These are phyloP conservation scores for Gymnogyps californianus DNA, from an alignment of 2,113 vertebrate species.

Conservation along the genomic window DNA sequence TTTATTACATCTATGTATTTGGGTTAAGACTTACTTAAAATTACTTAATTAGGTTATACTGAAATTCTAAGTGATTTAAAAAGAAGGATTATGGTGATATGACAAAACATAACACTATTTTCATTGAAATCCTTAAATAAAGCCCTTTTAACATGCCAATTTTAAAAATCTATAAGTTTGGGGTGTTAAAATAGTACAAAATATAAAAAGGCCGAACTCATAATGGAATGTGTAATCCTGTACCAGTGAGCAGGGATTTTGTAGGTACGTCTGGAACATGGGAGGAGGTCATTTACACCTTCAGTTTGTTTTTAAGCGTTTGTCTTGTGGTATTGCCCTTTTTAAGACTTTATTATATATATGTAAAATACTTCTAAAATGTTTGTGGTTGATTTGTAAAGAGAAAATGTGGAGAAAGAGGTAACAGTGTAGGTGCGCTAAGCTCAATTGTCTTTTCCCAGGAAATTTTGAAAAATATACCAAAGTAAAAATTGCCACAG, in stretches of 20 bases:
- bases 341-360: not conserved
- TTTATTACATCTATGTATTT: constrained; percentile 63
- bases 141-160: constrained; percentile 44
- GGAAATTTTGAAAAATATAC: constrained; percentile 43
- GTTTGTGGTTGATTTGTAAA: not conserved
- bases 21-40: constrained; percentile 66
- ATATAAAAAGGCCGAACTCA: constrained; percentile 2
- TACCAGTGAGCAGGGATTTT: constrained; percentile 31
- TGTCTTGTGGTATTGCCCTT: not conserved
- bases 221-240: constrained; percentile 31
- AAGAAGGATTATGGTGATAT: constrained; percentile 60
- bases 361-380: constrained; percentile 31
- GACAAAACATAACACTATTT: constrained; percentile 63
- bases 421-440: not conserved
- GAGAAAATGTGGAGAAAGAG: constrained; percentile 25
- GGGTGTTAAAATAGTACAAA: constrained; percentile 42
- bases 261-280: constrained; percentile 35
- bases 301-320: constrained; percentile 19
- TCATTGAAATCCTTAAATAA: constrained; percentile 58
- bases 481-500: constrained; percentile 37
- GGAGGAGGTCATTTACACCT: constrained; percentile 45
- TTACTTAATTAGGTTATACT: constrained; percentile 66
- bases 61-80: constrained; percentile 67
- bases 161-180: constrained; percentile 58
- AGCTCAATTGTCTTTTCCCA: constrained; percentile 22